A percentile compares a stretch with the other conserved stretches of the same genome.
Evolutionary conservation across 2,113 vertebrate genomes (phyloP).

Genomic region (Muntiacus muntjak): DNA sequence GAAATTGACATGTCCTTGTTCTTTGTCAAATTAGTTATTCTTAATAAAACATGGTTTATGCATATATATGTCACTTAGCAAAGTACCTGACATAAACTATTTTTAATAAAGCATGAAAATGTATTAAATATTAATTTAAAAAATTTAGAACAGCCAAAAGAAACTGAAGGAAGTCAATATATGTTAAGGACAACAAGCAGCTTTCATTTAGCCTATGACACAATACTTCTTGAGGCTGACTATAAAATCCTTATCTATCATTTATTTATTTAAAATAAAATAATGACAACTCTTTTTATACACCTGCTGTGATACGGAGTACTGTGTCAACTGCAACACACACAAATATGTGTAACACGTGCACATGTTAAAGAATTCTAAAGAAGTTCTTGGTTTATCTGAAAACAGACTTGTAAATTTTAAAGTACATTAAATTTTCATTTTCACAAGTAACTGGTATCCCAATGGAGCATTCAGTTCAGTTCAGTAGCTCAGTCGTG

Average conservation of each 20-base stretch:
- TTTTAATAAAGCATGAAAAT: not conserved
- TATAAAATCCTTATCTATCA: not conserved
- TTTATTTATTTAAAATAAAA: not conserved
- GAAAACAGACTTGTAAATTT: not conserved
- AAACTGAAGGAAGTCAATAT: not conserved
- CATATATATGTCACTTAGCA: not conserved
- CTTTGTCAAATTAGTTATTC: conserved; percentile 6
- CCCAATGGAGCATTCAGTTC: not conserved
- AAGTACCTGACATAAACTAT: not conserved
- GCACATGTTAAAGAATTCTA: not conserved
- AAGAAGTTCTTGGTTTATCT: not conserved
- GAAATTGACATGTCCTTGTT: not conserved
- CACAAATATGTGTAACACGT: not conserved
- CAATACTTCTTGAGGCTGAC: not conserved
- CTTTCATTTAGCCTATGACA: not conserved
- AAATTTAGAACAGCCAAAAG: not conserved
- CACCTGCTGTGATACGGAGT: accelerated
- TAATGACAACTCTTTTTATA: not conserved
- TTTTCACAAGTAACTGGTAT: not conserved
- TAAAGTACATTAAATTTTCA: not conserved
- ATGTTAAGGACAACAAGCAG: not conserved
- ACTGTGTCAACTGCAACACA: not conserved
- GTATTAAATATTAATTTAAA: not conserved
- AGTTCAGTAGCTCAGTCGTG: not conserved
- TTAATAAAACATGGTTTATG: not conserved